Conservation (phyloP, 2,888 invertebrate genomes). For the Lepidonotus clava region DNA sequence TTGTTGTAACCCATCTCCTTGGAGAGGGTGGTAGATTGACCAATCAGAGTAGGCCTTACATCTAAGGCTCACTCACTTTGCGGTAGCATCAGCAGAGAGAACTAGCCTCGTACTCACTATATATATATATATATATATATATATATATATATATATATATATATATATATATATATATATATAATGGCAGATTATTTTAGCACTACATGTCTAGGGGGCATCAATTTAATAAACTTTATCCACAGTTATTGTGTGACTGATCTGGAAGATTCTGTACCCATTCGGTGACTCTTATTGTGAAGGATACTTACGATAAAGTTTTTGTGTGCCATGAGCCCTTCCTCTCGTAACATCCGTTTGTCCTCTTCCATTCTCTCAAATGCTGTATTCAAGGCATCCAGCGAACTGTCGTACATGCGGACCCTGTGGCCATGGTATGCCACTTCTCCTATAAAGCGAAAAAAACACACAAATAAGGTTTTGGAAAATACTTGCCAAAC, state of each 20-base stretch:
- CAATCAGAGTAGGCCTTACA: too few relatives aligned
- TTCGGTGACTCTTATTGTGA: neutral
- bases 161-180: neutral
- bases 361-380: slow-evolving; percentile 79
- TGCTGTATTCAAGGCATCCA: slow-evolving; percentile 77
- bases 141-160: slow-evolving; percentile 5
- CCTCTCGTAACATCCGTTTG: slow-evolving; percentile 77
- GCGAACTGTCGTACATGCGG: slow-evolving; percentile 79
- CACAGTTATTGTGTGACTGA: neutral
- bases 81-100: too few relatives aligned
- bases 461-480: too few relatives aligned
- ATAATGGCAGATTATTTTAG: neutral
- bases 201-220: neutral
- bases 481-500: too few relatives aligned
- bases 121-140: too few relatives aligned
- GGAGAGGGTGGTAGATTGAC: too few relatives aligned
- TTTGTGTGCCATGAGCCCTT: slow-evolving; percentile 78
- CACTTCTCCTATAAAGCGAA: slow-evolving; percentile 78
- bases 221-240: neutral
- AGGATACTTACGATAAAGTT: slow-evolving; percentile 77
- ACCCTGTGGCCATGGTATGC: slow-evolving; percentile 81
- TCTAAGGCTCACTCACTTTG: too few relatives aligned
- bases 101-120: too few relatives aligned
- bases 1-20: too few relatives aligned
- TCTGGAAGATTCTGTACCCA: neutral